Evolutionary conservation across 2,888 invertebrate genomes (phyloP).

Genomic region (Tipula unca): DNA sequence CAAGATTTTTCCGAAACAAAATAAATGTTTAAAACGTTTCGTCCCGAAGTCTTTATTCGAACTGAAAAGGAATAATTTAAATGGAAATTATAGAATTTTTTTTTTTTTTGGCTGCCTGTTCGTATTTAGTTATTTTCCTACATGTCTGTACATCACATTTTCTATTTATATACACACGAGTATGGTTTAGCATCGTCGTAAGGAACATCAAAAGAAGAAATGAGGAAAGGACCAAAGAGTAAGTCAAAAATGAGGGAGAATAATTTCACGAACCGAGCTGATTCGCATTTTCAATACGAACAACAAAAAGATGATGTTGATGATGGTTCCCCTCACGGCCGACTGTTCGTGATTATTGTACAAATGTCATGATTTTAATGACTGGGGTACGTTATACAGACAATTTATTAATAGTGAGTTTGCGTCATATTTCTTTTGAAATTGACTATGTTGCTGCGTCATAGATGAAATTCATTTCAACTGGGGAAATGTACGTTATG

Average conservation of each 20-base stretch:
- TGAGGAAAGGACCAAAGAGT: neutral
- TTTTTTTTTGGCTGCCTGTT: neutral
- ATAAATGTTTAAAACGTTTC: neutral
- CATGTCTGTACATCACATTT: neutral
- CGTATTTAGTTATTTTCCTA: neutral
- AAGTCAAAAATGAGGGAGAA: neutral
- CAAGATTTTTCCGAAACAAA: neutral
- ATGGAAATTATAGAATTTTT: neutral
- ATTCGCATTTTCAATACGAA: neutral
- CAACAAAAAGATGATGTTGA: neutral
- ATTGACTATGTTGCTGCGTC: neutral
- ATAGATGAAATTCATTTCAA: neutral
- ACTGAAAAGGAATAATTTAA: conserved; percentile 8
- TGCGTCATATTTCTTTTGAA: neutral
- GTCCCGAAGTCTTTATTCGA: neutral
- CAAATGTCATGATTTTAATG: neutral
- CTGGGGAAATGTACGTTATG: neutral
- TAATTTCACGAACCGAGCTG: neutral
- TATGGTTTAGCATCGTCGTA: neutral
- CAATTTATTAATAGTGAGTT: neutral
- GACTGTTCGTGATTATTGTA: neutral
- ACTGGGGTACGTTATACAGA: neutral
- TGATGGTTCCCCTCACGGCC: neutral
- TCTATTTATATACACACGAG: neutral
- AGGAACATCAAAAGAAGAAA: neutral